Conservation (phyloP, 2,888 invertebrate genomes). For the Amphipoea oculea region DNA sequence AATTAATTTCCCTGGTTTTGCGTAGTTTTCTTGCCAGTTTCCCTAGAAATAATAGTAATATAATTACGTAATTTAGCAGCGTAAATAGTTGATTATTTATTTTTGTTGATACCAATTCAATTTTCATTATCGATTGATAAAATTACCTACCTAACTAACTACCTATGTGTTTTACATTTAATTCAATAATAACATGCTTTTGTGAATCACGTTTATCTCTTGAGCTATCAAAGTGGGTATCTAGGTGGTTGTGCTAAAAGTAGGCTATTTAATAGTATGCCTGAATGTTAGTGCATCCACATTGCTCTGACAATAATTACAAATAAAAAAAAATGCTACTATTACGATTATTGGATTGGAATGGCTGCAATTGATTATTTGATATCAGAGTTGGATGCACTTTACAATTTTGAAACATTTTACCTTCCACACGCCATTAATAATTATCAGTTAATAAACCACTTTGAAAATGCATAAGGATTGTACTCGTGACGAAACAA, state of each 20-base stretch:
- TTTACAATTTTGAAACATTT: background rate
- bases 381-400: background rate
- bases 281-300: background rate
- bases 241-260: slow-evolving; percentile 27
- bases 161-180: background rate
- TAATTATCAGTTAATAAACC: background rate
- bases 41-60: background rate
- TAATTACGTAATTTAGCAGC: background rate
- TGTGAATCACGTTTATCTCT: slow-evolving; percentile 36
- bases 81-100: no score
- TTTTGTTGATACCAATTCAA: background rate
- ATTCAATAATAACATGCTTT: slow-evolving; percentile 1
- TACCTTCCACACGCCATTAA: background rate
- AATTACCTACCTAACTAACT: background rate
- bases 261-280: slow-evolving; percentile 30
- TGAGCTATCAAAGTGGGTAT: slow-evolving; percentile 24
- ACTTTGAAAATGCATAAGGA: slow-evolving; percentile 7
- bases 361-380: background rate
- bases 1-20: background rate
- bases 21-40: background rate
- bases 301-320: slow-evolving; percentile 14
- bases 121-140: background rate
- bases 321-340: slow-evolving; percentile 6
- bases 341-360: background rate
- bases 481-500: background rate